These are phyloP conservation scores for Tadarida brasiliensis DNA, from an alignment of 2,797 vertebrate species.

Conservation along the genomic window DNA sequence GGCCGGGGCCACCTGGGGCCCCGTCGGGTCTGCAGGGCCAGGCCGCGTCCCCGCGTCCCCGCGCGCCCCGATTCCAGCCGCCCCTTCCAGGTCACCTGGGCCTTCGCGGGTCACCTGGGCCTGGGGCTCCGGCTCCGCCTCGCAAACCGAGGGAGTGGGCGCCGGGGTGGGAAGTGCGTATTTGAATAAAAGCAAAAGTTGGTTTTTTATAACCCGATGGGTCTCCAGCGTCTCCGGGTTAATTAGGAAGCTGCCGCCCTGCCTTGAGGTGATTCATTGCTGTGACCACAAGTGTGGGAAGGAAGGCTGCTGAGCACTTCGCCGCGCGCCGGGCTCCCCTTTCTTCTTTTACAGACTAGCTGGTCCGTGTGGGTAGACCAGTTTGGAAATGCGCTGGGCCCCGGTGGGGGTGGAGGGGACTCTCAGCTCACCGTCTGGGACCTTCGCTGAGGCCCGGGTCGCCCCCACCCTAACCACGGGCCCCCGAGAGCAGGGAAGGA, in stretches of 20 bases:
- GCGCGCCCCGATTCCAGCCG: neutral
- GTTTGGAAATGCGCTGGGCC: neutral
- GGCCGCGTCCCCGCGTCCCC: neutral
- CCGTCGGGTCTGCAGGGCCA: neutral
- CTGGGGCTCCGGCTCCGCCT: neutral
- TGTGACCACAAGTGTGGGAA: neutral
- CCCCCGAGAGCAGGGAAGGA: neutral
- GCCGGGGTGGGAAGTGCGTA: neutral
- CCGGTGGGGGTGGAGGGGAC: neutral
- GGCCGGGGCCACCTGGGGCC: neutral
- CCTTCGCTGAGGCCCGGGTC: neutral
- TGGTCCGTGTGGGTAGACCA: neutral
- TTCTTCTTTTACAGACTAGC: neutral
- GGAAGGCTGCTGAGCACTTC: neutral
- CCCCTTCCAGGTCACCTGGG: neutral
- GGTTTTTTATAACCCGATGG: neutral
- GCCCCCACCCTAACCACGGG: neutral
- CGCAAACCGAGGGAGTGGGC: neutral
- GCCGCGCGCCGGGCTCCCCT: neutral
- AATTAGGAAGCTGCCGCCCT: conserved; percentile 49
- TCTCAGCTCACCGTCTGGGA: neutral
- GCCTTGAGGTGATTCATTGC: conserved; percentile 52
- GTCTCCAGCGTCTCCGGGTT: conserved; percentile 48
- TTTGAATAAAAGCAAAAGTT: conserved; percentile 44
- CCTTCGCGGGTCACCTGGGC: neutral